Base-by-base conservation (phyloP, 2,888 invertebrate genomes). In the Neocrepidodera transversa region DNA sequence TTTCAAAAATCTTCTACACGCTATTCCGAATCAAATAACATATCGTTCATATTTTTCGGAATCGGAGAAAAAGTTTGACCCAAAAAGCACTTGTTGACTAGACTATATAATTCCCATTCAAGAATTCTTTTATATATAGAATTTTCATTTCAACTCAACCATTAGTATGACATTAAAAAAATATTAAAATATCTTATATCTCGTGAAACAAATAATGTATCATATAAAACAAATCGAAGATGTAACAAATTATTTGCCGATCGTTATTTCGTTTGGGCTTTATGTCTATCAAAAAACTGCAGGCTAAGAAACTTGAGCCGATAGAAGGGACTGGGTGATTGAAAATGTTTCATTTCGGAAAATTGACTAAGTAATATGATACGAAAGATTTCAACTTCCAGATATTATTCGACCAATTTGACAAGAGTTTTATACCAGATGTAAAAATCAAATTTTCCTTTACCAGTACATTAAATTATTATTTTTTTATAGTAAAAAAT, bases 331-430 rank as follows among this genome's bases (percentile, higher is more conserved):
- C 17, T 13, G 4, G 43, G 11, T 13, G 20, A 23, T 43, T 23
- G 43, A 13, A 43, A 43, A 43, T 43, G 43, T 43, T 43, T 43
- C 35, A 35, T 35, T 43, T 43, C 43, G 40, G 5, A 40, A 40
- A 40, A 40, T 40, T 18, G 18, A 43, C 43, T 23, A 2, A 11
- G 43, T 43, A 43, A 43, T 13, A 10, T 13, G 43, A 43, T 43
- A 43, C 20, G 11, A n/a, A 23, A 43, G 40, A 40, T n/a, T 43
- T 43, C 23, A 11, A 23, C 20, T 43, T 43, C 43, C 2, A 23
- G 28, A 28, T 28, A 28, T 28, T 10, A 28, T 28, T 28, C 28
- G 8, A 10, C 28, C 10, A 28, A 10, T 28, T 28, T 23, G 23
- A 23, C 6, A 4, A 4, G 23, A 6, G 6, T 23, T 23, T 23